These are phyloP conservation scores for Scophthalmus maximus DNA, from an alignment of 2,113 vertebrate species.

Conservation along the genomic window DNA sequence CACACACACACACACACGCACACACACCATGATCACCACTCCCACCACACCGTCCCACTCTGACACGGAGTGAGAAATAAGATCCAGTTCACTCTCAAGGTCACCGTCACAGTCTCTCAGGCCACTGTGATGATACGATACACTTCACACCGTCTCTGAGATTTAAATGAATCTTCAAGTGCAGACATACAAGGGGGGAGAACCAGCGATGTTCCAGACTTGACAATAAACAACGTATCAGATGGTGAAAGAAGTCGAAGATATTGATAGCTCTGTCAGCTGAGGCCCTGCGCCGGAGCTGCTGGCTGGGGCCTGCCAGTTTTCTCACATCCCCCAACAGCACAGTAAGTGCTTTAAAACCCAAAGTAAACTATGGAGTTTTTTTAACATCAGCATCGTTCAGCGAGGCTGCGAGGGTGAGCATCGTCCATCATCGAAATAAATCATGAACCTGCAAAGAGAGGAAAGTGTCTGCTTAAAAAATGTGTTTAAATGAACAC, in stretches of 20 bases:
- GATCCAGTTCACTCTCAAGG: slow-evolving; percentile 75
- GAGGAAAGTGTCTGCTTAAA: slow-evolving; percentile 52
- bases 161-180: slow-evolving; percentile 73
- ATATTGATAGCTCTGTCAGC: slow-evolving; percentile 74
- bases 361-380: slow-evolving; percentile 47
- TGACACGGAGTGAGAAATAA: slow-evolving; percentile 66
- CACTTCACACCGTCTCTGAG: slow-evolving; percentile 64
- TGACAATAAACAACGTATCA: slow-evolving; percentile 79
- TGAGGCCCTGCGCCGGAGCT: slow-evolving; percentile 29
- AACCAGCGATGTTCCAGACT: slow-evolving; percentile 61
- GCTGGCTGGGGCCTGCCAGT: not conserved
- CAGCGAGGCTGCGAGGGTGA: slow-evolving; percentile 34
- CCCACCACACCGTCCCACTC: slow-evolving; percentile 32
- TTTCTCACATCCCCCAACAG: slow-evolving; percentile 36
- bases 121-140: slow-evolving; percentile 66
- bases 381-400: slow-evolving; percentile 42
- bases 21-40: slow-evolving; percentile 12
- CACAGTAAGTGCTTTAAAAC: slow-evolving; percentile 17
- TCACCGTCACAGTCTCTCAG: slow-evolving; percentile 69
- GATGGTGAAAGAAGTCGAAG: slow-evolving; percentile 73
- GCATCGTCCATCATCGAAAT: slow-evolving; percentile 39
- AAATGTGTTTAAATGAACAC: slow-evolving; percentile 64
- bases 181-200: slow-evolving; percentile 56
- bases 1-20: not conserved
- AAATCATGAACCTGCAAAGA: slow-evolving; percentile 64